Base-by-base conservation (phyloP, 1,140 invertebrate genomes). In the Trichonephila inaurata region DNA sequence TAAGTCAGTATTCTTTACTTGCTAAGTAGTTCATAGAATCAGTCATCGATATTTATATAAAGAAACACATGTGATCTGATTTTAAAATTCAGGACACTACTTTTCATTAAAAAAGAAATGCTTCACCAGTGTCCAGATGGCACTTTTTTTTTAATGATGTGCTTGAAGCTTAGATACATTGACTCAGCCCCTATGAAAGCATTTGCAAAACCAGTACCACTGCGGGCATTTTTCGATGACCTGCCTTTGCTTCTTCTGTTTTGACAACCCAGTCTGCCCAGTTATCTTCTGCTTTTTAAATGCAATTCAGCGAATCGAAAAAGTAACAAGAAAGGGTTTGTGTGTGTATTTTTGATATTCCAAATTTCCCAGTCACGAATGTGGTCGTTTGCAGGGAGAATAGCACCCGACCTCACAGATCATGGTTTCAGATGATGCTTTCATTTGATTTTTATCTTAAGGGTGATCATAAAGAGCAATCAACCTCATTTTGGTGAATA, bases 401-500 rank as follows among this genome's bases (percentile, higher is more conserved):
- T 28, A 77, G 72, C 72, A 77, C 72, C 72, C 72, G 72, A 18
- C 72, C 72, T 77, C 44, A 16, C 82, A 21, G 44, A 85, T 24
- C 58, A 60, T 85, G 51, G 82, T 85, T 85, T 85, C 12, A 44
- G 86, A 44, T 88, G 61, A 64, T 88, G 86, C 62, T 88, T 88
- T 88, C 86, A 88, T 88, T 88, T 64, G 86, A 88, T 66, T 66
- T 40, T 40, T 88, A 88, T 88, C 86, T 88, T 24, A 21, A 58
- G 83, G 83, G 4, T 66, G 86, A 88, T 88, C 62, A 19, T 88
- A 66, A 88, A 88, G 62, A 88, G 28, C 86, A 88, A 88, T 88
- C 86, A 66, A 66, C 86, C 86, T 88, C 86, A 88, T 88, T 88
- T 88, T n/a, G 28, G 58, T 40, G 86, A 88, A 64, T 88, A 28